Evolutionary conservation across 2,113 vertebrate genomes (phyloP), one percentile per base, ranked within the genome.

Genomic region (Lophius piscatorius): DNA sequence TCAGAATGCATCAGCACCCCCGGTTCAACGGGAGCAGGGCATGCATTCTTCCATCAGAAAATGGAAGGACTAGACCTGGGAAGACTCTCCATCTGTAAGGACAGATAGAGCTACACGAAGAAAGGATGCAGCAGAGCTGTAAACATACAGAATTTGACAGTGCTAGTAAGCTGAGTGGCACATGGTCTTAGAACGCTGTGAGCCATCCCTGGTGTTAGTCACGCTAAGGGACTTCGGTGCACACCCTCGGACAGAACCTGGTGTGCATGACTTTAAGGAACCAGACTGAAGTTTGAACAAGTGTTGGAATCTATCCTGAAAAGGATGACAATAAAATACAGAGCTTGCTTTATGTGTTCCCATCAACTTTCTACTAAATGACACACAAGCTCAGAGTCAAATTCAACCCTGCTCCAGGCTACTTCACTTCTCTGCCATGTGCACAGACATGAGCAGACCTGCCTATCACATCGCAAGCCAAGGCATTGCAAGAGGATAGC

Each of bases 1-100:
- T 91, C 90, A 91, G 86, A 90, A 88, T 73, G 68, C 64, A 89
- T 91, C 59, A 65, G 0, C 45, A 68, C 36, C 34, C 38, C 51
- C 48, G 6, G 16, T 51, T 69, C 64, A 20, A 29, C 58, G 22
- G 65, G 59, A 9, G 0, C 26, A 44, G 63, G 82, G 84, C 76
- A 79, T 52, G 56, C 51, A 60, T 75, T 68, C 70, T 51, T 80
- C 63, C 58, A 65, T 70, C 71, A 50, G 40, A 24, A 52, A 47
- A 44, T 23, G 24, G 46, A 58, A 60, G 48, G 49, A 62, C 16
- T 21, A 73, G 60, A 74, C 76, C 79, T 80, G 46, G 56, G 40
- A 80, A 73, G 81, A 78, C 76, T 78, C 67, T 75, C 71, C 41
- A 64, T 79, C 71, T 59, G 69, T 38, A 67, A 65, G 26, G 71